A percentile compares a stretch with the other conserved stretches of the same genome.
Evolutionary conservation across 2,888 invertebrate species (phyloP).

Genomic region (Spilarctia lutea): DNA sequence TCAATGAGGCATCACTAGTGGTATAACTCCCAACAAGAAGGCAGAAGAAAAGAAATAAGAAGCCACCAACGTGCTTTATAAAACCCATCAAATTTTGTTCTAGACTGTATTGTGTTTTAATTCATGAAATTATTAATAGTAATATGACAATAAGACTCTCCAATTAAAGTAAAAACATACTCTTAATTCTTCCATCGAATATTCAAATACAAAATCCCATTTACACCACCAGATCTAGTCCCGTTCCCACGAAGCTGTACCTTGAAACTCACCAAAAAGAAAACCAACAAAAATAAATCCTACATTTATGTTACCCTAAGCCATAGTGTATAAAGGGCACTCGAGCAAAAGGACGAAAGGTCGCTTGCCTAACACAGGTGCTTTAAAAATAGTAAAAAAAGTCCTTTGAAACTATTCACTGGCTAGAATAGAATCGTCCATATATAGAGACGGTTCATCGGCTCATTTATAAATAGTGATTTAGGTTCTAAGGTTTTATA

Average conservation of each 20-base stretch:
- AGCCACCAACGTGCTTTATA: no score
- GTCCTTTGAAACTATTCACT: constrained; percentile 76
- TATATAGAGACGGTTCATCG: constrained; percentile 9
- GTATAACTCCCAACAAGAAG: no score
- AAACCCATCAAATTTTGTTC: no score
- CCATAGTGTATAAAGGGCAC: constrained; percentile 49
- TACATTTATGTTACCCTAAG: constrained; percentile 41
- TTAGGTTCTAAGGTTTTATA: background rate
- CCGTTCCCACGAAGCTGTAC: constrained; percentile 4
- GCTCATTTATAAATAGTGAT: constrained; percentile 19
- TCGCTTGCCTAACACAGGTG: constrained; percentile 61
- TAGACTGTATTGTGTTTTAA: no score
- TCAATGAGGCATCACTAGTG: no score
- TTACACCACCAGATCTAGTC: background rate
- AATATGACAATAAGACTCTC: no score
- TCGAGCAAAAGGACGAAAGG: constrained; percentile 59
- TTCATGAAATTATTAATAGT: no score
- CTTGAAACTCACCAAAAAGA: constrained; percentile 20
- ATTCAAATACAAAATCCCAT: background rate
- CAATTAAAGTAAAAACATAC: background rate
- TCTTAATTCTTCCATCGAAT: background rate
- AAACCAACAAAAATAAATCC: constrained; percentile 25
- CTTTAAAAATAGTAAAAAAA: constrained; percentile 72
- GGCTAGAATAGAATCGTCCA: constrained; percentile 49
- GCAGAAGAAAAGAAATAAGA: no score